Base-by-base conservation (phyloP, 1,140 invertebrate species). In the Drosophila parabipectinata region DNA sequence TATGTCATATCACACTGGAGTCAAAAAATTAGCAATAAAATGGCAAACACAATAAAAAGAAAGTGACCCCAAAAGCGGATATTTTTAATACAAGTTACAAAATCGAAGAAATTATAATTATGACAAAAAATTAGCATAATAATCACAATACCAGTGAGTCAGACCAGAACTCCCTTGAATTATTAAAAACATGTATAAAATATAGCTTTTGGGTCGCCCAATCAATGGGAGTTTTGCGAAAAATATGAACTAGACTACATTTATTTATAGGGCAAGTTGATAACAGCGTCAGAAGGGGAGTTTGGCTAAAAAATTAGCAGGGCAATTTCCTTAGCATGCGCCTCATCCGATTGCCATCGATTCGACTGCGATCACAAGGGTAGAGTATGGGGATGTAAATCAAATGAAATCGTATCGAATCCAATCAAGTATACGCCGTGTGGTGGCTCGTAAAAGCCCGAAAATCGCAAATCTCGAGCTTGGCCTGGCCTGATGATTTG, bases 391-490 rank as follows among this genome's bases (percentile, higher is more conserved):
- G 78, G 64, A 87, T 84, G 80, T 82, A 75, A 87, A 88, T 82
- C 72, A 76, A 88, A 88, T 66, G 72, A 89, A 89, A 88, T 87
- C 83, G 82, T 87, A 87, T 68, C 81, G 69, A 85, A 85, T 85
- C 44, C 64, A 68, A 72, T 84, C 61, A 81, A 55, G 68, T 69
- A 71, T 81, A 74, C 75, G 76, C 75, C 72, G 59, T 72, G 72
- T 84, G 66, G 58, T 24, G 7, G 39, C 47, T 72, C 64, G 60
- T 79, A 83, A 76, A 79, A 72, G 30, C 21, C 21, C 59, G 4
- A 62, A 59, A 64, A 62, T 51, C 62, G 26, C 58, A 51, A 77
- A 72, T 60, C 28, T 51, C 41, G 60, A 63, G 53, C 62, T 58
- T 61, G 56, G 51, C 18, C 59, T 14, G 52, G 32, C 51, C 26